These are phyloP conservation scores for Catocala sponsa DNA, from an alignment of 2,888 invertebrate species.

Conservation along the genomic window DNA sequence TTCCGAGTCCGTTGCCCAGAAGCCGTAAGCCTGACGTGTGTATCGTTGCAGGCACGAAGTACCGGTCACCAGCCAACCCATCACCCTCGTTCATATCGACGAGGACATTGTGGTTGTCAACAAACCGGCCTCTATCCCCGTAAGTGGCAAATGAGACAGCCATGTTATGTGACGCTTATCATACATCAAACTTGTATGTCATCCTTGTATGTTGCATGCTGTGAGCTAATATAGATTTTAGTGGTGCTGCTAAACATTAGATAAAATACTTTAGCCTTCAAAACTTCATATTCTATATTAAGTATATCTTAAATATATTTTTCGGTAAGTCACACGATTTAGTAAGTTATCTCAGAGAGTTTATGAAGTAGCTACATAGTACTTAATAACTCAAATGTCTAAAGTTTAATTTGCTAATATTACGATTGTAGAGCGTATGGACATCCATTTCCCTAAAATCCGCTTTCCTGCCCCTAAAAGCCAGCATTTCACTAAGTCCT, in stretches of 20 bases:
- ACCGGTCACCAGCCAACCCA: slow-evolving; percentile 98
- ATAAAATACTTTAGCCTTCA: slow-evolving; percentile 6
- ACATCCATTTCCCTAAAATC: slow-evolving; percentile 48
- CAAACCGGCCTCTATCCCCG: slow-evolving; percentile 99
- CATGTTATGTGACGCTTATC: slow-evolving; percentile 92
- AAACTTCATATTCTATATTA: no score
- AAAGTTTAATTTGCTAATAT: slow-evolving; percentile 44
- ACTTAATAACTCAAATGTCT: slow-evolving; percentile 25
- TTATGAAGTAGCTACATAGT: neutral
- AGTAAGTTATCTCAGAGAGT: no score
- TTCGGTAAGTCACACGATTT: no score
- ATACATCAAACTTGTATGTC: slow-evolving; percentile 80
- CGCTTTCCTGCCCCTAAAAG: slow-evolving; percentile 55
- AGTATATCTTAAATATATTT: no score
- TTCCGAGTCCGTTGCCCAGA: slow-evolving; percentile 60
- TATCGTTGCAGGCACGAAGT: slow-evolving; percentile 97
- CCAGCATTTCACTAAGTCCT: slow-evolving; percentile 60
- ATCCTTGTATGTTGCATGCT: slow-evolving; percentile 57
- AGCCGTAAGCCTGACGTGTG: slow-evolving; percentile 79
- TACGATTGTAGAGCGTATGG: slow-evolving; percentile 41
- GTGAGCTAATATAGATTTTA: slow-evolving; percentile 38
- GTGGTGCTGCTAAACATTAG: slow-evolving; percentile 28
- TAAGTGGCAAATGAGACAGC: slow-evolving; percentile 97
- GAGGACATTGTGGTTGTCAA: slow-evolving; percentile 99
- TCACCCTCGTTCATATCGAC: slow-evolving; percentile 99